Percentiles rank a stretch among this genome's conserved stretches.
Conservation (phyloP, 2,888 invertebrate genomes). For the Tetropium fuscum region DNA sequence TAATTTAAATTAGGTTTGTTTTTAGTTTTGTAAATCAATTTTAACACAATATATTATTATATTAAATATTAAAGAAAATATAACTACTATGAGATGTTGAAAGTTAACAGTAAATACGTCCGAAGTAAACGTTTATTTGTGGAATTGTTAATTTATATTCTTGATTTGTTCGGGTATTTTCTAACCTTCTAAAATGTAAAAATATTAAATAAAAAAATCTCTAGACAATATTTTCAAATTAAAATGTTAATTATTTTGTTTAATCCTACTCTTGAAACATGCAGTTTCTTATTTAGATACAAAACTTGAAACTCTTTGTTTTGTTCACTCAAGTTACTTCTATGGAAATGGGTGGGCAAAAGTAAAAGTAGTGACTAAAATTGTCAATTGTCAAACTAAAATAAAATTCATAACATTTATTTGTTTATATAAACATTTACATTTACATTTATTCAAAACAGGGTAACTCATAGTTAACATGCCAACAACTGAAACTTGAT, state of each 20-base stretch:
- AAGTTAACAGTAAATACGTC: too few relatives aligned
- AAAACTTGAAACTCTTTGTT: not conserved
- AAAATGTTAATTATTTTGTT: not conserved
- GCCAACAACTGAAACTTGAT: not conserved
- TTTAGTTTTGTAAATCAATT: too few relatives aligned
- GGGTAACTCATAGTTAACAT: not conserved
- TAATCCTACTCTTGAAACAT: not conserved
- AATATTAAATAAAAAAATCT: too few relatives aligned
- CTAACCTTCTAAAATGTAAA: too few relatives aligned
- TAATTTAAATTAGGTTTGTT: too few relatives aligned
- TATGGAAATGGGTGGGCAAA: conserved; percentile 4
- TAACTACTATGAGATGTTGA: too few relatives aligned
- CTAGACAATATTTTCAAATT: too few relatives aligned
- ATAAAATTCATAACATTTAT: not conserved
- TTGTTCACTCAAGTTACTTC: not conserved
- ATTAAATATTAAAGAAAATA: too few relatives aligned
- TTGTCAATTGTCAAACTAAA: not conserved
- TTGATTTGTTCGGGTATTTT: too few relatives aligned
- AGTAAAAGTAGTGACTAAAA: not conserved
- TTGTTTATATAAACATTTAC: not conserved
- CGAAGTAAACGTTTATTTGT: too few relatives aligned
- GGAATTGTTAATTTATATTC: too few relatives aligned
- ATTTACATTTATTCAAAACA: not conserved
- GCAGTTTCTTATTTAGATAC: not conserved
- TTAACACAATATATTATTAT: too few relatives aligned